phyloP scores from a whole-genome alignment of 2,797 vertebrate genomes.

The Clarias platycephalus region DNA sequence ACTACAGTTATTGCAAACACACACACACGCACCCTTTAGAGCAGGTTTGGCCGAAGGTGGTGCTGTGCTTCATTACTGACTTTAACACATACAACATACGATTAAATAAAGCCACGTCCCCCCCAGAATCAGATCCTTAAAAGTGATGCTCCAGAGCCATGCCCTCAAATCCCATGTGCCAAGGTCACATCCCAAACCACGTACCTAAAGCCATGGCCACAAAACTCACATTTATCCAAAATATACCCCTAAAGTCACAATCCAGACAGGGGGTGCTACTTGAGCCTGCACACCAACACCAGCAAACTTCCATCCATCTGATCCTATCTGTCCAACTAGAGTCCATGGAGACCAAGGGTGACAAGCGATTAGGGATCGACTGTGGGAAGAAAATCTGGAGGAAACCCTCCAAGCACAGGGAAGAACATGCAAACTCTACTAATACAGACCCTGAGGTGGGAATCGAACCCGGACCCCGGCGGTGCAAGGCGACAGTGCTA shows the following conservation, averaged over 20 bases:
- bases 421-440: too few species aligned
- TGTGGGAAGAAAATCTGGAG: too few species aligned
- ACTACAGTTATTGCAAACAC: constrained; percentile 8
- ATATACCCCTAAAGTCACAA: too few species aligned
- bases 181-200: neutral
- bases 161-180: neutral
- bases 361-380: too few species aligned
- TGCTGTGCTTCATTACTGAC: constrained; percentile 27
- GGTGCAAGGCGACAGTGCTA: too few species aligned
- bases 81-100: constrained; percentile 2
- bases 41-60: constrained; percentile 14
- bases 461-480: too few species aligned
- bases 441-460: too few species aligned
- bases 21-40: neutral
- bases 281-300: neutral
- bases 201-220: neutral
- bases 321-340: neutral
- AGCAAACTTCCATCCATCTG: neutral
- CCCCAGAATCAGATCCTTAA: neutral
- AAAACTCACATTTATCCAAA: neutral
- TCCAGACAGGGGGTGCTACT: too few species aligned
- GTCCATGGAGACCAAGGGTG: too few species aligned
- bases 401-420: too few species aligned
- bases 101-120: neutral
- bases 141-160: neutral